These are phyloP conservation scores for Pangasius macronema DNA, from an alignment of 2,797 vertebrate species.

Conservation along the genomic window DNA sequence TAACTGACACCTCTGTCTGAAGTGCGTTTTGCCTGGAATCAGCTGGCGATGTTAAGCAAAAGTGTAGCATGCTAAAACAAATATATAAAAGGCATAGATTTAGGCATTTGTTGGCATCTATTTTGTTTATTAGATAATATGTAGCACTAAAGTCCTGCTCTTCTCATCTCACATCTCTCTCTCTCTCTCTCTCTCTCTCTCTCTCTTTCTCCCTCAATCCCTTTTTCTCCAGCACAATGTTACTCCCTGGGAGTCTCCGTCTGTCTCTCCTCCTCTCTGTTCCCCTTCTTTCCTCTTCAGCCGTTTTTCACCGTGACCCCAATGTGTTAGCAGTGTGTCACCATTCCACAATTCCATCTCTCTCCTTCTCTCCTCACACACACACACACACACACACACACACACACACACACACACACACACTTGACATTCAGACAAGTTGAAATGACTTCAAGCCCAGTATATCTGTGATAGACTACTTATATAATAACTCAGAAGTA, in stretches of 20 bases:
- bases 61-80: not conserved
- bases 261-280: slow-evolving; percentile 46
- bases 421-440: slow-evolving; percentile 36
- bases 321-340: slow-evolving; percentile 78
- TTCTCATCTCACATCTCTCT: not conserved
- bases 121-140: not conserved
- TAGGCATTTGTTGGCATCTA: not conserved
- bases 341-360: slow-evolving; percentile 70
- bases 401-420: slow-evolving; percentile 16
- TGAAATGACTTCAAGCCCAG: slow-evolving; percentile 9
- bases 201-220: not conserved
- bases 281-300: slow-evolving; percentile 72
- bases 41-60: not conserved
- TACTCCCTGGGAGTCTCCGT: slow-evolving; percentile 44
- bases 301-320: slow-evolving; percentile 80
- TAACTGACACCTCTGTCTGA: not conserved
- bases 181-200: not conserved
- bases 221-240: slow-evolving; percentile 12
- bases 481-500: not conserved
- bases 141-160: not conserved
- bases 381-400: slow-evolving; percentile 28
- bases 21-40: not conserved
- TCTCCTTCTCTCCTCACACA: slow-evolving; percentile 7
- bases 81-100: not conserved
- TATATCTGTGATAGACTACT: not conserved